Evolutionary conservation across 2,888 invertebrate species (phyloP), one percentile per base, ranked within the genome.

Genomic region (Rhimphoctona megacephalus): DNA sequence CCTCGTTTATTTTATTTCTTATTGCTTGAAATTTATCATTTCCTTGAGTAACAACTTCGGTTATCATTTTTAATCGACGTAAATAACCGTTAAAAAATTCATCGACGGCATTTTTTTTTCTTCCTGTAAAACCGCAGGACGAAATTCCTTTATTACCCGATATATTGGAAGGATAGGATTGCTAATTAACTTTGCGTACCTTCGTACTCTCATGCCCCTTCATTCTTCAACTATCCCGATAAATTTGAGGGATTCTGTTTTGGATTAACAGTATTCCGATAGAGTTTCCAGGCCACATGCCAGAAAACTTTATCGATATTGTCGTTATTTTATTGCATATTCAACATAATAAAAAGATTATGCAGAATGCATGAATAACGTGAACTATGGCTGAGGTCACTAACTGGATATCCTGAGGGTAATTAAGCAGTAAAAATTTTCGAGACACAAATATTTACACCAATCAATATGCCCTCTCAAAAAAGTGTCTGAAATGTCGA

Each of bases 371-470:
- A 87, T 85, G 84, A 88, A 88, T 88, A 89, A 89, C 85, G 87
- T 87, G 84, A 81, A 82, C 84, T 25, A 66, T 76, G 81, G 69
- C 81, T 85, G 76, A 81, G 81, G 14, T 78, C 80, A 33, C 81
- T 54, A 39, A 61, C 49, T 57, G 64, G 25, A 11, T 30, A 17
- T 67, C 61, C 70, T 25, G 73, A 77, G 66, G 5, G 36, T 73
- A 72, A 82, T 87, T 70, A 78, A 81, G 85, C 83, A 79, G 52
- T 90, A 89, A 90, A 91, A 91, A 91, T 91, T 90, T 90, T 89
- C 89, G 89, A 90, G 90, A 89, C 88, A 89, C 89, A 90, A 90
- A 90, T 88, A 90, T 90, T 89, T 89, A 86, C 89, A 83, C 81
- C 87, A 43, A 25, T 11, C 43, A 43, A 43, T 54, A 2, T 49